Evolutionary conservation across 2,888 invertebrate genomes (phyloP).

Genomic region (Catonia carolina): DNA sequence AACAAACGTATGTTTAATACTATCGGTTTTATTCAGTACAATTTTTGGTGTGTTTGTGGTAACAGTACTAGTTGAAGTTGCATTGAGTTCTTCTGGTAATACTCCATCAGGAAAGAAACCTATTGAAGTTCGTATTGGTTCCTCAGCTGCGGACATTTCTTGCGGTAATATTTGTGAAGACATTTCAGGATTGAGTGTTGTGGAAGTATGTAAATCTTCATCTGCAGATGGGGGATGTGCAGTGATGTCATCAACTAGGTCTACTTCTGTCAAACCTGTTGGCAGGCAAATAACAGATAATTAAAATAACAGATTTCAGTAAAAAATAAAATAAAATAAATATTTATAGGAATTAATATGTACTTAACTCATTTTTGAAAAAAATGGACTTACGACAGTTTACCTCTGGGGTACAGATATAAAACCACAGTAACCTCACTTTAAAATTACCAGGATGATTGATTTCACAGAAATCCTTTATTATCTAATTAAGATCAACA

Average conservation of each 20-base stretch:
- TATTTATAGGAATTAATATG: no score
- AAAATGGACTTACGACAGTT: no score
- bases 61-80: neutral
- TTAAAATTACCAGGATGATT: no score
- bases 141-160: constrained; percentile 33
- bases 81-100: neutral
- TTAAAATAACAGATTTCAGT: neutral
- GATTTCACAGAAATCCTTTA: no score
- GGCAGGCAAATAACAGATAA: neutral
- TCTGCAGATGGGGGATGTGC: constrained; percentile 15
- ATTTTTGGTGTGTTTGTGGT: neutral
- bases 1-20: neutral
- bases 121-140: constrained; percentile 30
- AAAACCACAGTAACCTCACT: no score
- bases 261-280: constrained; percentile 23
- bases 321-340: neutral
- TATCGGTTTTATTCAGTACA: neutral
- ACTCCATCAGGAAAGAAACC: constrained; percentile 10
- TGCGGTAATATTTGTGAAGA: constrained; percentile 26
- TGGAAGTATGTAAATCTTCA: constrained; percentile 7
- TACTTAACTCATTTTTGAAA: no score
- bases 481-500: no score
- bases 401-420: no score
- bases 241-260: constrained; percentile 16
- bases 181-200: constrained; percentile 16